Evolutionary conservation across 35 echinoderm and acorn worm genomes (phyloP).

Genomic region (Hemicentrotus pulcherrimus): DNA sequence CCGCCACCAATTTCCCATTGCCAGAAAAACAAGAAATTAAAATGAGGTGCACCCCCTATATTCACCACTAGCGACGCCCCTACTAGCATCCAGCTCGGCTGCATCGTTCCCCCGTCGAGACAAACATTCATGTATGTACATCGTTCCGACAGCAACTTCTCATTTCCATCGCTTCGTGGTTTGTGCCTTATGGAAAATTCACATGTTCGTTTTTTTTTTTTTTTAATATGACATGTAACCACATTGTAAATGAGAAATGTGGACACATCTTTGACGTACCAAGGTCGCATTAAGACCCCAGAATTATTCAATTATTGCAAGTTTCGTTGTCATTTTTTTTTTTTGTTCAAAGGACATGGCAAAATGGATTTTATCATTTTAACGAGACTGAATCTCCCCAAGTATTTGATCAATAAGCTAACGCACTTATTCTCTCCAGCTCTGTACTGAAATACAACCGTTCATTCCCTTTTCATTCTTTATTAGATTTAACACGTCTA

Average conservation of each 20-base stretch:
- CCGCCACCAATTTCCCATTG: too few species aligned
- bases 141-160: background rate
- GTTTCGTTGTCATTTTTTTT: too few species aligned
- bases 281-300: background rate
- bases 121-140: background rate
- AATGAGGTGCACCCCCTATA: background rate
- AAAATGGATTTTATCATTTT: too few species aligned
- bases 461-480: too few species aligned
- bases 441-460: too few species aligned
- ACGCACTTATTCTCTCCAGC: too few species aligned
- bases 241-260: background rate
- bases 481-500: too few species aligned
- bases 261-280: background rate
- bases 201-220: background rate
- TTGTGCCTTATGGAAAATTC: background rate
- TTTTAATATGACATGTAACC: background rate
- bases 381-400: too few species aligned
- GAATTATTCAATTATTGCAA: too few species aligned
- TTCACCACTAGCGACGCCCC: background rate
- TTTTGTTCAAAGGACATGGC: too few species aligned
- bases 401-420: too few species aligned
- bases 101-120: background rate
- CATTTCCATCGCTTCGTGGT: background rate
- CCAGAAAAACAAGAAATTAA: too few species aligned
- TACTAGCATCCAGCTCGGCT: background rate